Base-by-base conservation (phyloP, 2,797 vertebrate species). In the Acanthornis magna region DNA sequence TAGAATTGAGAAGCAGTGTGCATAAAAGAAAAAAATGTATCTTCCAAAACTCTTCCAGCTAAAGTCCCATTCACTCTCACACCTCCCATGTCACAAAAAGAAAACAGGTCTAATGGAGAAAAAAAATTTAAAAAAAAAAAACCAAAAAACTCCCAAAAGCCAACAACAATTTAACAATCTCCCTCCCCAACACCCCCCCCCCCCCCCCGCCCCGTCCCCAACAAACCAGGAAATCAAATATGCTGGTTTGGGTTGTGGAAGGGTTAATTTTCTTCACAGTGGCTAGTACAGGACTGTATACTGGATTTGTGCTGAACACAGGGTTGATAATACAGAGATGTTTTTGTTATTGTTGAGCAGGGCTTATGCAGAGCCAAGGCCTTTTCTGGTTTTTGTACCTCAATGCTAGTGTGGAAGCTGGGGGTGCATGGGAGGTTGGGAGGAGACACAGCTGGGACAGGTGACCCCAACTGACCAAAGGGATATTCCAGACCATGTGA, bases 361-460 rank as follows among this genome's bases (percentile, higher is more conserved):
- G 5, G 25, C n/a, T 58, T 18, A 16, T 38, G 38, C 9, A 51
- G 32, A 72, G 4, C 51, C 51, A 65, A 38, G 43, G 11, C n/a
- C 29, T 51, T 51, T 21, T 20, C 38, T 66, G 23, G 16, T 38
- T 1, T 43, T 27, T 16, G 7, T 17, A 0, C 43, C n/a, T 1
- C 7, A 38, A n/a, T 0, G 0, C 45, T 25, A 29, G 8, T 5
- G 4, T 45, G 51, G 43, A 5, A 58, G 18, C 3, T 87, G 36
- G 32, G 2, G 0, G 3, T 22, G 4, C 22, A 3, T 5, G 50
- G 4, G 26, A 42, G 50, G 9, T 0, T 48, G 50, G 32, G 18
- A 72, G 51, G 9, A 27, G 43, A 20, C 50, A 63, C 29, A 76
- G 43, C 22, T 42, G 51, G 66, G 43, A 50, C 18, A 87, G 43